These are phyloP conservation scores for Mystacides longicornis DNA, from an alignment of 2,888 invertebrate species.

Conservation along the genomic window DNA sequence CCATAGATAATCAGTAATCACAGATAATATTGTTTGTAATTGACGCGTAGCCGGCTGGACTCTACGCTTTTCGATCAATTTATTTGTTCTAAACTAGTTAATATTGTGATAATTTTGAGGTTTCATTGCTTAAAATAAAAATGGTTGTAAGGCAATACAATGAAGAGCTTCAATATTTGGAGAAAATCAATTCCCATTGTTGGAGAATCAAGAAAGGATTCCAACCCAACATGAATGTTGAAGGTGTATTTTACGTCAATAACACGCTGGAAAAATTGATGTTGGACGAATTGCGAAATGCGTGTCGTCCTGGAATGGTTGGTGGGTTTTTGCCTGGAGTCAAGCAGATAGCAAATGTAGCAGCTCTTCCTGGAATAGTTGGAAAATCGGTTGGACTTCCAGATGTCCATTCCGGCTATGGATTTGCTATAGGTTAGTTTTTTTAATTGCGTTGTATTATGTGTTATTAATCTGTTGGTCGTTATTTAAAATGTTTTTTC, in stretches of 20 bases:
- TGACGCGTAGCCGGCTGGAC: background rate
- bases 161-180: constrained; percentile 88
- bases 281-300: constrained; percentile 91
- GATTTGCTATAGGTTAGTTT: constrained; percentile 87
- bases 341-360: constrained; percentile 98
- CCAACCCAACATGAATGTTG: constrained; percentile 99
- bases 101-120: too few relatives aligned
- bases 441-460: background rate
- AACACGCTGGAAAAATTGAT: constrained; percentile 84
- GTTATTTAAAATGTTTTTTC: background rate
- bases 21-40: background rate
- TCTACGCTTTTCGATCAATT: background rate
- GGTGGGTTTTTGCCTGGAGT: constrained; percentile 98
- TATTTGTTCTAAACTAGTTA: too few relatives aligned
- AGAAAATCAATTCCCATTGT: constrained; percentile 73
- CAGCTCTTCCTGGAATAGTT: constrained; percentile 95
- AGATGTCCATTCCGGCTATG: constrained; percentile 97
- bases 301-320: constrained; percentile 80
- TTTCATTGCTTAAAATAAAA: constrained; percentile 32
- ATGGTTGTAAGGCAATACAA: constrained; percentile 89
- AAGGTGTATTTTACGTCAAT: constrained; percentile 97
- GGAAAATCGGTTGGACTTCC: constrained; percentile 90
- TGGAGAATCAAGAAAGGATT: constrained; percentile 98
- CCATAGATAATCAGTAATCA: too few relatives aligned
- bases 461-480: background rate